Evolutionary conservation across 2,797 vertebrate genomes (phyloP), one percentile per base, ranked within the genome.

Genomic region (Pogonophryne albipinna): DNA sequence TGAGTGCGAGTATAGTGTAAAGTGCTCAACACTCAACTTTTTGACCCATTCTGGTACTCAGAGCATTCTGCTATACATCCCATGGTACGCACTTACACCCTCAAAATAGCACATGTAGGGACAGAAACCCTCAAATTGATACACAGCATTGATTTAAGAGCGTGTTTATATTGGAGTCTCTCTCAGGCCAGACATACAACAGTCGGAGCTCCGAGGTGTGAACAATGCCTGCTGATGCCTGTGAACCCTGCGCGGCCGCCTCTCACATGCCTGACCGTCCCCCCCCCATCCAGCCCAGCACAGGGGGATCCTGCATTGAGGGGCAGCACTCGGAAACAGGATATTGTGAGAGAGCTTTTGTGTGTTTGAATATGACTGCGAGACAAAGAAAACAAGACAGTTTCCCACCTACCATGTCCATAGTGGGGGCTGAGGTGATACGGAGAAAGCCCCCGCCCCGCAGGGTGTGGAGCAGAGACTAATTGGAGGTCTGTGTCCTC

Each of bases 271-370:
- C 55, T 0, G 0, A 8, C 66, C 78, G 76, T 79, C 80, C 44
- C 65, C 76, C 19, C 41, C 57, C 17, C 13, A 6, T 79, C 75
- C 62, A 49, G 65, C 73, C 2, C 47, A 65, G 82, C 14, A 31
- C 14, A 31, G 53, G 44, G 68, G 70, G 66, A 52, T 65, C 75
- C 65, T 47, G 46, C 42, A 9, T 82, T 80, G 60, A 76, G 66
- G 66, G 72, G 76, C 78, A 20, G 84, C 53, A n/a, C 86, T 83
- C 74, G 81, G 91, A 87, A 93, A 90, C 85, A 82, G 86, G 91
- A 92, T 89, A 91, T 66, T 74, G 78, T 83, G 77, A 62, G 69
- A 88, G 82, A 66, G 75, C 27, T 56, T 83, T 79, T 79, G 69
- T 85, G 71, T 78, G 60, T 88, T 78, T 59, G 76, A 84, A 34